These are phyloP conservation scores for Drosophila phalerata DNA, from an alignment of 2,888 invertebrate genomes.

Conservation along the genomic window DNA sequence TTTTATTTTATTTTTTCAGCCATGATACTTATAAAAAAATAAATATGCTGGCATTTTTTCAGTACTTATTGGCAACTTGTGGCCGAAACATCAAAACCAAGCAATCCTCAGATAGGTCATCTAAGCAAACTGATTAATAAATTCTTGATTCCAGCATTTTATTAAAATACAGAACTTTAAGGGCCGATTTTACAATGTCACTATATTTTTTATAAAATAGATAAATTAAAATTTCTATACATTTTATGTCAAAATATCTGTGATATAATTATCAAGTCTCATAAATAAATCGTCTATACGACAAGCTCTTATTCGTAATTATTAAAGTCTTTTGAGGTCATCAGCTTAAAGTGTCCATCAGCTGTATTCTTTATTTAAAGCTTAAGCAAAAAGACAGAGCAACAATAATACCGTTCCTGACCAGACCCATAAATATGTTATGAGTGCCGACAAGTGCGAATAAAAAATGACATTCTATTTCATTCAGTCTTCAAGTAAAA, in stretches of 20 bases:
- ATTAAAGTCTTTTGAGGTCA: slow-evolving; percentile 1
- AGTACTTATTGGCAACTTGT: slow-evolving; percentile 7
- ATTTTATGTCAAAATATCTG: too few species aligned
- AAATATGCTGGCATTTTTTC: slow-evolving; percentile 5
- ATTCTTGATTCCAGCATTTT: not conserved
- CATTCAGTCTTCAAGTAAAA: not conserved
- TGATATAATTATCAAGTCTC: too few species aligned
- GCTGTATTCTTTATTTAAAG: not conserved
- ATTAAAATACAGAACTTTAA: slow-evolving; percentile 33
- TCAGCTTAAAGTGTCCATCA: not conserved
- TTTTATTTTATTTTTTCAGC: not conserved
- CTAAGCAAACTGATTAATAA: not conserved
- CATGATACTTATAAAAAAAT: too few species aligned
- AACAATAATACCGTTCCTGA: not conserved
- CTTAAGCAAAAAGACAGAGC: not conserved
- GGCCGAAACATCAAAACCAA: slow-evolving; percentile 14
- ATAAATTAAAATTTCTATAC: too few species aligned
- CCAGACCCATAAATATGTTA: not conserved
- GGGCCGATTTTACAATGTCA: too few species aligned
- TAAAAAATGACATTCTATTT: slow-evolving; percentile 18
- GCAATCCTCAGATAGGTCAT: too few species aligned
- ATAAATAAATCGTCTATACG: not conserved
- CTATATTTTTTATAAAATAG: too few species aligned
- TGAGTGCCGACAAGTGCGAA: not conserved
- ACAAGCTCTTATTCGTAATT: slow-evolving; percentile 14